Percentiles rank a stretch among this genome's conserved stretches.
phyloP scores from a whole-genome alignment of 2,797 vertebrate species.

The Phataginus tricuspis region DNA sequence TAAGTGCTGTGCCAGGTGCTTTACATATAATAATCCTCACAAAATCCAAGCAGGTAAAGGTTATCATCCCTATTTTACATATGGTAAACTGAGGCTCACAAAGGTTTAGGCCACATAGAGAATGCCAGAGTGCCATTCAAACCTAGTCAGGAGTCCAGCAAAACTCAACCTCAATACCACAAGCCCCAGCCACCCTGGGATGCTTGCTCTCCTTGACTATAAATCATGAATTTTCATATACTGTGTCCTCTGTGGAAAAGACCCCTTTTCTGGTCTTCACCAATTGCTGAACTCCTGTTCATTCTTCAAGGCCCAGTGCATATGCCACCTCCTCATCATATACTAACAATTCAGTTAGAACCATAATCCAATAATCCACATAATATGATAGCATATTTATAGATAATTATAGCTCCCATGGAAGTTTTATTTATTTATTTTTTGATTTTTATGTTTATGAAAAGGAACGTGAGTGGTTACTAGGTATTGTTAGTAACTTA shows the following conservation, averaged over 20 bases:
- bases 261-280: neutral
- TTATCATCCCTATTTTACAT: neutral
- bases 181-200: neutral
- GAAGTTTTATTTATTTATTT: neutral
- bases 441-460: conserved; percentile 17
- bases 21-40: neutral
- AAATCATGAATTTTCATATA: neutral
- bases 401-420: neutral
- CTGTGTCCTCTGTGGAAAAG: neutral
- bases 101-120: neutral
- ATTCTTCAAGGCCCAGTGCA: neutral
- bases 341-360: neutral
- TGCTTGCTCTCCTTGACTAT: neutral
- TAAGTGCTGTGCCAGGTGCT: neutral
- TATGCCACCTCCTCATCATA: neutral
- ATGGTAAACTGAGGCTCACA: neutral
- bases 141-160: conserved; percentile 12
- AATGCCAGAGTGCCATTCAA: neutral
- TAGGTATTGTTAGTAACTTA: neutral
- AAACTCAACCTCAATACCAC: conserved; percentile 8
- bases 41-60: neutral
- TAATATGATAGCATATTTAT: neutral
- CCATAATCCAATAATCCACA: neutral
- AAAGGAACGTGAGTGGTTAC: neutral
- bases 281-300: neutral